phyloP scores from a whole-genome alignment of 2,888 invertebrate species.

The Apodemia duryi region DNA sequence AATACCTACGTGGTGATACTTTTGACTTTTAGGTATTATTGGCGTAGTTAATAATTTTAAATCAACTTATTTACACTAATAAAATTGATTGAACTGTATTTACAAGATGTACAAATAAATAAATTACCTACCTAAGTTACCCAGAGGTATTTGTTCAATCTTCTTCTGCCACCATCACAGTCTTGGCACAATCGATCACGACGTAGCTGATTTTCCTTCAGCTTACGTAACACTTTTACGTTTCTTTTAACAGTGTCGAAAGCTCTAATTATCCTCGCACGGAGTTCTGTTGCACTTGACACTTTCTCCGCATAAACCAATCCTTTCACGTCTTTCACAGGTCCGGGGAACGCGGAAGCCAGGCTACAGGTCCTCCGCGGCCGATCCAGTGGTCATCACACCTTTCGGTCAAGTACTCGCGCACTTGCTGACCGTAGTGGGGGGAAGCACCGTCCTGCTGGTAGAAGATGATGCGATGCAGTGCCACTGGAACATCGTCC shows the following conservation, averaged over 20 bases:
- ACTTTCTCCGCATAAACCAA: neutral
- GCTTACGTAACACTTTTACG: neutral
- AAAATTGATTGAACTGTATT: too few species aligned
- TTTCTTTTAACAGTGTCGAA: too few species aligned
- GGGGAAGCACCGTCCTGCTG: neutral
- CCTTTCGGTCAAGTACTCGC: neutral
- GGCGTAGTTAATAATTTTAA: too few species aligned
- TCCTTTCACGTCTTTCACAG: neutral
- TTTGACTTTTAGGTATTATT: too few species aligned
- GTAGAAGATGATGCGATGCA: neutral
- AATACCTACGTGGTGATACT: too few species aligned
- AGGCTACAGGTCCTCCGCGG: conserved; percentile 6
- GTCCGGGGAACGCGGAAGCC: neutral
- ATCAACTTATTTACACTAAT: too few species aligned
- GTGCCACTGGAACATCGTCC: neutral
- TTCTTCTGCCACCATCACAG: neutral
- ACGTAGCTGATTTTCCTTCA: conserved; percentile 2
- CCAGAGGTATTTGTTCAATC: too few species aligned
- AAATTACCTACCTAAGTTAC: too few species aligned
- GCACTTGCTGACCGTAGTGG: neutral
- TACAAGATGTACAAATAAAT: too few species aligned
- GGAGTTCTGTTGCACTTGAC: neutral
- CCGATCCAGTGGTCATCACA: conserved; percentile 12
- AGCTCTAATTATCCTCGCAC: too few species aligned
- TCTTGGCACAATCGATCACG: conserved; percentile 6